phyloP scores from a whole-genome alignment of 2,797 vertebrate species.

The Protosalanx chinensis region DNA sequence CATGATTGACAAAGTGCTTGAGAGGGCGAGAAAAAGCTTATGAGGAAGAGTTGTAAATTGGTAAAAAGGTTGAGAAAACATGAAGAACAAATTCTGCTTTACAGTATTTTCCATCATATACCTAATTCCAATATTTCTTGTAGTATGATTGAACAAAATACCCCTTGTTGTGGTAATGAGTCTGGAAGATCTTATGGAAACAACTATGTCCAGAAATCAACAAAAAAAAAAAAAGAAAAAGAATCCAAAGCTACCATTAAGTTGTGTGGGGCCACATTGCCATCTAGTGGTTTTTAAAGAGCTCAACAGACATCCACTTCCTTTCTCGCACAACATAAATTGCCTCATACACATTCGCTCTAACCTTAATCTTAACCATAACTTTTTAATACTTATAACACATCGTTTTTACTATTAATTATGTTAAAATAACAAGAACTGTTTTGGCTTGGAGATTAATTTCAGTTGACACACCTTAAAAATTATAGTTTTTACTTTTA shows the following conservation, averaged over 20 bases:
- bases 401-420: too few relatives aligned
- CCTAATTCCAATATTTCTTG: constrained; percentile 51
- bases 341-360: too few relatives aligned
- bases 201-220: constrained; percentile 25
- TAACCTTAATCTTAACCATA: too few relatives aligned
- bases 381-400: too few relatives aligned
- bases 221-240: constrained; percentile 25
- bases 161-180: constrained; percentile 54
- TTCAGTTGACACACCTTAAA: too few relatives aligned
- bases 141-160: constrained; percentile 49
- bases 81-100: constrained; percentile 40
- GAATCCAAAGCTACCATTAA: neutral
- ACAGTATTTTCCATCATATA: constrained; percentile 43
- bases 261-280: constrained; percentile 61
- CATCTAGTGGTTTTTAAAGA: constrained; percentile 61
- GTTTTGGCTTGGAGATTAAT: too few relatives aligned
- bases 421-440: too few relatives aligned
- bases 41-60: neutral
- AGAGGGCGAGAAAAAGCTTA: neutral
- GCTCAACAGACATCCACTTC: neutral
- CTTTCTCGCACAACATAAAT: neutral
- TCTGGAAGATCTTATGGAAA: constrained; percentile 67
- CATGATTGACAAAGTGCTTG: constrained; percentile 2
- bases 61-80: neutral
- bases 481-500: too few relatives aligned